Conservation (phyloP, 2,113 vertebrate species). For the Hiodon tergisus region DNA sequence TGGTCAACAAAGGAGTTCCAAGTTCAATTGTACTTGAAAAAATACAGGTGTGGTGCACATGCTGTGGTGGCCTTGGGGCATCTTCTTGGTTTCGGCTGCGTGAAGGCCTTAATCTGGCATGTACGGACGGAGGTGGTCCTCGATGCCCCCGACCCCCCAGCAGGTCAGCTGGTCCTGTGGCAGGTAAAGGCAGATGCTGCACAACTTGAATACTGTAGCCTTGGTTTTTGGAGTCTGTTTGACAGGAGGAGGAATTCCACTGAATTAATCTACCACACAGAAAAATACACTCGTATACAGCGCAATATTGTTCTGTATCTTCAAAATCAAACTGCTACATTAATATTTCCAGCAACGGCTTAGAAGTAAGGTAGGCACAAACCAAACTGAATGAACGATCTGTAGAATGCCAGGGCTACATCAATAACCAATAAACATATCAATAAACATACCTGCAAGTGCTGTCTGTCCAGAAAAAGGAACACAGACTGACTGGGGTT, state of each 20-base stretch:
- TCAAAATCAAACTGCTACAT: no score
- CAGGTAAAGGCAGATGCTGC: slow-evolving; percentile 99
- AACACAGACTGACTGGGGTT: slow-evolving; percentile 79
- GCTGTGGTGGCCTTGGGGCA: slow-evolving; percentile 73
- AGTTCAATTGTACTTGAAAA: slow-evolving; percentile 81
- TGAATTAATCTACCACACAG: no score
- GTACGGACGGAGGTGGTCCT: slow-evolving; percentile 96
- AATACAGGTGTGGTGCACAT: slow-evolving; percentile 67
- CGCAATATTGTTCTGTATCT: no score
- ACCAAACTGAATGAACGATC: no score
- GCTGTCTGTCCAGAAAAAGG: slow-evolving; percentile 81
- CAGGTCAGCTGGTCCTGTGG: slow-evolving; percentile 99
- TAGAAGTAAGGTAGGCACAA: no score
- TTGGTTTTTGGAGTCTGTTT: slow-evolving; percentile 96
- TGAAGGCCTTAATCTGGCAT: slow-evolving; percentile 89
- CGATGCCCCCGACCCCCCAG: slow-evolving; percentile 94
- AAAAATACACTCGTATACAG: no score
- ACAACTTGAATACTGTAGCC: slow-evolving; percentile 99
- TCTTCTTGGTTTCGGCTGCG: slow-evolving; percentile 75
- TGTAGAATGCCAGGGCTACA: no score
- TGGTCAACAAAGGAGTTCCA: slow-evolving; percentile 33
- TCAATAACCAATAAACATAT: neutral
- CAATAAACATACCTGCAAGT: slow-evolving; percentile 66
- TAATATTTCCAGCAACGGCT: no score
- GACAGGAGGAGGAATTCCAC: neutral